Evolutionary conservation across 2,797 vertebrate genomes (phyloP).

Genomic region (Natrix natrix): DNA sequence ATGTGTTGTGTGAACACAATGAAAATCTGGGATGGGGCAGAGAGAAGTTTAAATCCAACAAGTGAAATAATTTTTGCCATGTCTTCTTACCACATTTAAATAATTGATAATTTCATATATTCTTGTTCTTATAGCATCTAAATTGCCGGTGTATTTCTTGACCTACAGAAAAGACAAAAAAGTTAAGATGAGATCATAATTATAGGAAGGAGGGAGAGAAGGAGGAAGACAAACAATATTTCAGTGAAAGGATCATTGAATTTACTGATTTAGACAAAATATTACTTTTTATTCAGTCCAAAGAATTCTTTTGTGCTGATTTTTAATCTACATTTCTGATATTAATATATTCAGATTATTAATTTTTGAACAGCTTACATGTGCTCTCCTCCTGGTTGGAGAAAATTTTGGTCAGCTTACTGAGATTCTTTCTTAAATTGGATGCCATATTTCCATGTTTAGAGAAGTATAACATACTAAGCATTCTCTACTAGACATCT

Average conservation of each 20-base stretch:
- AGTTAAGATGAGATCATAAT: background rate
- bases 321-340: background rate
- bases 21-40: background rate
- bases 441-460: background rate
- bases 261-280: background rate
- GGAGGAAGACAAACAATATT: background rate
- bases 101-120: fast-evolving
- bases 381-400: background rate
- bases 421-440: background rate
- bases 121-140: background rate
- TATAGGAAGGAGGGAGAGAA: background rate
- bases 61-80: background rate
- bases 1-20: background rate
- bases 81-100: background rate
- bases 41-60: background rate
- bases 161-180: background rate
- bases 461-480: background rate
- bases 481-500: no score
- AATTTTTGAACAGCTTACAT: background rate
- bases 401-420: background rate
- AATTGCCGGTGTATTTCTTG: fast-evolving
- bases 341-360: background rate
- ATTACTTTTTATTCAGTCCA: background rate
- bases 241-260: background rate
- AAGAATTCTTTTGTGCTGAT: background rate